Percentiles rank a stretch among this genome's conserved stretches.
Conservation (phyloP, 1,140 invertebrate genomes). For the Nylanderia fulva region DNA sequence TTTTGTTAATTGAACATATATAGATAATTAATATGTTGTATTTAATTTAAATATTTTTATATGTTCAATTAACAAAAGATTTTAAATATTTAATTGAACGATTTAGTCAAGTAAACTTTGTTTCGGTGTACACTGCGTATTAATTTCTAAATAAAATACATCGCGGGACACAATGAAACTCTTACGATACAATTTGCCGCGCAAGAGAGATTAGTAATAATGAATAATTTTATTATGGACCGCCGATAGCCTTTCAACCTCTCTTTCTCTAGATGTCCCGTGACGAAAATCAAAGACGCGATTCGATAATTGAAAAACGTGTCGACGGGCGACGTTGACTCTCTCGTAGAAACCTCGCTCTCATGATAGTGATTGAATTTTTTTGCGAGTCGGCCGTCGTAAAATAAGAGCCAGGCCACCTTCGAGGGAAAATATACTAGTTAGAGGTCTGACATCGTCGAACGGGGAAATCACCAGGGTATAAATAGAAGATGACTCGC, state of each 20-base stretch:
- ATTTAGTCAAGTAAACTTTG: too few species aligned
- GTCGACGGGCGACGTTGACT: neutral
- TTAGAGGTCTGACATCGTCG: conserved; percentile 60
- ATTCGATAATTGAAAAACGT: too few species aligned
- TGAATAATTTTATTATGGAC: conserved; percentile 13
- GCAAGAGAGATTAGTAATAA: conserved; percentile 3
- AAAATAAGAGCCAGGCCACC: conserved; percentile 44
- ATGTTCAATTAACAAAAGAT: too few species aligned
- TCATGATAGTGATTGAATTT: conserved; percentile 38
- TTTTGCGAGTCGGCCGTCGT: conserved; percentile 34
- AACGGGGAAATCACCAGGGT: conserved; percentile 74
- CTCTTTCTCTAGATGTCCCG: neutral
- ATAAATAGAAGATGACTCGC: conserved; percentile 81
- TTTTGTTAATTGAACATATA: too few species aligned
- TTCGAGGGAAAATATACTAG: conserved; percentile 27
- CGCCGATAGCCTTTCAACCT: neutral
- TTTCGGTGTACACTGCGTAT: too few species aligned
- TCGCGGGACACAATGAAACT: neutral
- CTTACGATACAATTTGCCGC: neutral
- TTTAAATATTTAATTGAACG: too few species aligned
- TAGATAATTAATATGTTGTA: too few species aligned
- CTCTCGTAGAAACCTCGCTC: neutral
- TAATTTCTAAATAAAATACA: conserved; percentile 9
- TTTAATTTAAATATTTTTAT: too few species aligned
- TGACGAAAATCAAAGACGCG: neutral